Evolutionary conservation across 1,140 invertebrate genomes (phyloP).

Genomic region (Bombus impatiens): DNA sequence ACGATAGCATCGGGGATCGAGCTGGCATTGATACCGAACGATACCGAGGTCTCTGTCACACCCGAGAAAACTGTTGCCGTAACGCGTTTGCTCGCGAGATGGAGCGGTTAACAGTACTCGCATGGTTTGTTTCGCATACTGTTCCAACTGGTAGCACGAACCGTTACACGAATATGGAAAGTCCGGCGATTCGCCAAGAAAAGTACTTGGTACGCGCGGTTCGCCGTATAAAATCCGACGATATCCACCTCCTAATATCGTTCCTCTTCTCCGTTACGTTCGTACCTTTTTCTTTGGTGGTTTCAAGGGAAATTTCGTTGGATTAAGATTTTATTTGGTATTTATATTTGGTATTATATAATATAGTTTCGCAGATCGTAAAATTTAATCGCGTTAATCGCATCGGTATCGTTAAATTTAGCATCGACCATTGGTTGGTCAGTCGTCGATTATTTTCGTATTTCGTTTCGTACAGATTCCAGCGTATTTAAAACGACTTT

Average conservation of each 20-base stretch:
- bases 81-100: slow-evolving; percentile 54
- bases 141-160: slow-evolving; percentile 58
- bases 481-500: rapidly evolving
- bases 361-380: too few species aligned
- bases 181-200: slow-evolving; percentile 55
- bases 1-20: not conserved
- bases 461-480: too few species aligned
- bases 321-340: rapidly evolving
- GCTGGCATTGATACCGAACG: too few species aligned
- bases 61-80: slow-evolving; percentile 23
- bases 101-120: slow-evolving; percentile 69
- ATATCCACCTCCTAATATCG: not conserved
- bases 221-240: not conserved
- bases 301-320: too few species aligned
- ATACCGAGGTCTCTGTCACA: not conserved
- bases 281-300: rapidly evolving
- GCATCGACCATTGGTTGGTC: too few species aligned
- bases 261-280: too few species aligned
- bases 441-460: too few species aligned
- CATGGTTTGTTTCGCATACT: slow-evolving; percentile 66
- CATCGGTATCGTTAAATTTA: too few species aligned
- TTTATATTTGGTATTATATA: too few species aligned
- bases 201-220: not conserved
- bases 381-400: too few species aligned
- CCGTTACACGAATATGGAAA: slow-evolving; percentile 73